phyloP scores from a whole-genome alignment of 2,888 invertebrate genomes.

The Heliconius cydno region DNA sequence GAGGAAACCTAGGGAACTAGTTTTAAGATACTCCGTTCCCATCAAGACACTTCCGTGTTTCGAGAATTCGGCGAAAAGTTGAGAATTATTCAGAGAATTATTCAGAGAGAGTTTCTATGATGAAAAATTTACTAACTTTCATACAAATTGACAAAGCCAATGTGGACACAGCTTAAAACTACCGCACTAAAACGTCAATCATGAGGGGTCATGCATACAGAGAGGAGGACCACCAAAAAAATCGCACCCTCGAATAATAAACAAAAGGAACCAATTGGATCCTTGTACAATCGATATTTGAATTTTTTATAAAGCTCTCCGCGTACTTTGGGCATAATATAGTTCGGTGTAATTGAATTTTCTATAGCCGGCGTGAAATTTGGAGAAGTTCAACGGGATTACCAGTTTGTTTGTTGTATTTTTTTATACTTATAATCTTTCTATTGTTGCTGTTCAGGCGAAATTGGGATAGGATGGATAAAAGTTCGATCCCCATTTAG shows the following conservation, averaged over 20 bases:
- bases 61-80: too few species aligned
- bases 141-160: not conserved
- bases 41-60: too few species aligned
- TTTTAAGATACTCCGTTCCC: too few species aligned
- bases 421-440: not conserved
- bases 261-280: constrained; percentile 52
- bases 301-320: constrained; percentile 51
- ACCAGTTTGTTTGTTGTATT: constrained; percentile 5
- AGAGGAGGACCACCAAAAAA: constrained; percentile 34
- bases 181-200: constrained; percentile 12
- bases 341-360: constrained; percentile 37
- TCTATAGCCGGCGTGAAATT: constrained; percentile 27
- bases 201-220: constrained; percentile 23
- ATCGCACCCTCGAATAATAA: constrained; percentile 48
- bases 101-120: not conserved
- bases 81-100: too few species aligned
- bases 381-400: constrained; percentile 17
- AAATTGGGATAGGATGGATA: not conserved
- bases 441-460: not conserved
- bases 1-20: too few species aligned
- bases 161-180: constrained; percentile 11
- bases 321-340: constrained; percentile 31
- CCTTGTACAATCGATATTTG: constrained; percentile 49
- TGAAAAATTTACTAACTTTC: not conserved
- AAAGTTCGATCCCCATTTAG: not conserved